Base-by-base conservation (phyloP, 1,140 invertebrate species). In the Drosophila mayri region DNA sequence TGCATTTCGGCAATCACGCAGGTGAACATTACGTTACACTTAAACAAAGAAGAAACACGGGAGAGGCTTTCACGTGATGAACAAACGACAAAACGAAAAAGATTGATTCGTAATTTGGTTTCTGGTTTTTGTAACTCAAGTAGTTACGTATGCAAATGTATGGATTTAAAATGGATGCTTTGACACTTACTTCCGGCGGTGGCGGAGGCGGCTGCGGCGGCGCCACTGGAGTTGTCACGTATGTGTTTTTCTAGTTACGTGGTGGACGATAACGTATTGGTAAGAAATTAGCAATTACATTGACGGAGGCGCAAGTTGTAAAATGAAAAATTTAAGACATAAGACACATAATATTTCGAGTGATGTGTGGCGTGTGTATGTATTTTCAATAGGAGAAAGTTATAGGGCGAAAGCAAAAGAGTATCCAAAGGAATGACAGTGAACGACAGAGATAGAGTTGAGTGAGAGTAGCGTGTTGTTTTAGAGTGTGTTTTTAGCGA, bases 151-250 rank as follows among this genome's bases (percentile, higher is more conserved):
- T 81, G 38, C 43, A 67, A 64, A 79, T 62, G 61, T 70, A 44
- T 54, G 32, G 68, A 41, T 73, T 41, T 50, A 74, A 73, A 72
- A 72, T 76, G 57, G 57, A 50, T 73, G 76, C 64, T 62, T 90
- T 81, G 81, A 54, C 80, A 88, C 84, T 88, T 88, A 88, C 84
- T 88, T 88, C 84, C 84, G 84, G 84, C 84, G 84, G 85, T 90
- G 84, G 84, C 77, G 84, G 81, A 63, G 84, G 84, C 77, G 81
- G 84, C 77, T 60, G 64, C 57, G 85, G 85, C 63, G 84, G 84
- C 77, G 80, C 84, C 84, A 59, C 50, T 73, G 84, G 84, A 81
- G 84, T 88, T 65, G 84, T 88, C 77, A 88, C 84, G 77, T 88
- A 88, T 84, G 84, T 88, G 77, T 88, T 88, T 88, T 88, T 88